Base-by-base conservation (phyloP, 2,888 invertebrate genomes). In the Cheilosia pagana region DNA sequence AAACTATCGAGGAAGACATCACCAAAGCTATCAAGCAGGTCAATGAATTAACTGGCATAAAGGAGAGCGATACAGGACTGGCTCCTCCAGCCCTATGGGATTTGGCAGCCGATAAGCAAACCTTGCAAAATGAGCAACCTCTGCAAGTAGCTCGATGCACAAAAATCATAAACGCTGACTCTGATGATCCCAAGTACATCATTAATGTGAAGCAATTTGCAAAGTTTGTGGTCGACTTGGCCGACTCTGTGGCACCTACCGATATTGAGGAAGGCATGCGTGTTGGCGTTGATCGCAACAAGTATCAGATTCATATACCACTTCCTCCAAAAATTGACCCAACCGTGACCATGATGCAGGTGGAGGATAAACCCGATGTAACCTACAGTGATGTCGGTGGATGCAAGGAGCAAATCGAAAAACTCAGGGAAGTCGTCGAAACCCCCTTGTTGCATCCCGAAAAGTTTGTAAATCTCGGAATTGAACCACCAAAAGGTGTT, bases 201-300 rank as follows among this genome's bases (percentile, higher is more conserved):
- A 99, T 99, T 88, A 99, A 99, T 93, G 99, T 99, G 0, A 99
- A 99, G 91, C 99, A 99, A 92, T 99, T 99, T 93, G 99, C 99
- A 7, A 99, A 99, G 92, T 99, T 99, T 93, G 99, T 99, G 3
- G 99, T 99, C 12, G 99, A 99, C 91, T 93, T 99, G 21, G 98
- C 98, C 0, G 99, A 99, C 91, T 97, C 98, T 0, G 99, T 99
- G 0, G 99, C 99, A 0, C 99, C 99, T 0, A 99, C 99, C 43
- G 99, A 99, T 91, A 99, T 99, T 90, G 99, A 99, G 92, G 99
- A 97, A 90, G 97, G 97, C 67, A 97, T 97, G 97, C 94, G 99
- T 89, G 99, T 99, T 77, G 99, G 97, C 8, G 99, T 99, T 68
- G 99, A 99, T 93, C 95, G 99, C 83, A 99, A 99, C 92, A 99